These are phyloP conservation scores for Tychaedon coryphoeus DNA, from an alignment of 2,113 vertebrate genomes.

Conservation along the genomic window DNA sequence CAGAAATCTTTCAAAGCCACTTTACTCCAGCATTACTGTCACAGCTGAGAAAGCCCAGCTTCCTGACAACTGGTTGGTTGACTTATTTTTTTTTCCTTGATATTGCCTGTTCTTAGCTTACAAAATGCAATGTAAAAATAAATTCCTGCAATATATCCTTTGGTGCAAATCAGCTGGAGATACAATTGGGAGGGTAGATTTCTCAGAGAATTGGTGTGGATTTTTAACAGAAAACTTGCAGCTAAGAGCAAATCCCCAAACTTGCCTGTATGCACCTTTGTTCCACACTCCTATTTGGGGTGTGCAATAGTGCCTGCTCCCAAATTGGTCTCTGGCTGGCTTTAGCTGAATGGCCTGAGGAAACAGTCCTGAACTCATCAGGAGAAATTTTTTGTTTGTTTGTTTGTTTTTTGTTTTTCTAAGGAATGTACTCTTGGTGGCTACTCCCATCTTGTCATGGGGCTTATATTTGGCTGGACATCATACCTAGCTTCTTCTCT, in stretches of 20 bases:
- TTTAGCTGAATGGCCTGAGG: neutral
- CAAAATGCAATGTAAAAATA: neutral
- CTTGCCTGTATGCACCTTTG: fast-evolving
- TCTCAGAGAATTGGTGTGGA: neutral
- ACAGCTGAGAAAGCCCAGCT: neutral
- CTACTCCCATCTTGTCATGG: neutral
- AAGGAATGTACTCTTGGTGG: neutral
- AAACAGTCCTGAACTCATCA: neutral
- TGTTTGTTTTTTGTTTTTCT: too few relatives aligned
- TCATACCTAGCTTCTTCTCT: neutral
- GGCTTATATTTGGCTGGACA: neutral
- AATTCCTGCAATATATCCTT: neutral
- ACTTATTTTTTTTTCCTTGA: neutral
- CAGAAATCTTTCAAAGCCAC: neutral
- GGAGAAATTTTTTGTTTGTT: neutral
- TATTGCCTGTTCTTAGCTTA: neutral
- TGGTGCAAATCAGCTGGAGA: neutral
- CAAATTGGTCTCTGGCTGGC: neutral
- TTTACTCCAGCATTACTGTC: conserved; percentile 1
- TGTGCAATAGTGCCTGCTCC: neutral
- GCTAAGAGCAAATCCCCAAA: neutral
- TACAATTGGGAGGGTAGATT: neutral
- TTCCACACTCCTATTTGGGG: fast-evolving
- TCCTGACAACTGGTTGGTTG: neutral
- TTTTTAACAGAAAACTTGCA: neutral